Evolutionary conservation across 1,140 invertebrate genomes (phyloP).

Genomic region (Varroa destructor): DNA sequence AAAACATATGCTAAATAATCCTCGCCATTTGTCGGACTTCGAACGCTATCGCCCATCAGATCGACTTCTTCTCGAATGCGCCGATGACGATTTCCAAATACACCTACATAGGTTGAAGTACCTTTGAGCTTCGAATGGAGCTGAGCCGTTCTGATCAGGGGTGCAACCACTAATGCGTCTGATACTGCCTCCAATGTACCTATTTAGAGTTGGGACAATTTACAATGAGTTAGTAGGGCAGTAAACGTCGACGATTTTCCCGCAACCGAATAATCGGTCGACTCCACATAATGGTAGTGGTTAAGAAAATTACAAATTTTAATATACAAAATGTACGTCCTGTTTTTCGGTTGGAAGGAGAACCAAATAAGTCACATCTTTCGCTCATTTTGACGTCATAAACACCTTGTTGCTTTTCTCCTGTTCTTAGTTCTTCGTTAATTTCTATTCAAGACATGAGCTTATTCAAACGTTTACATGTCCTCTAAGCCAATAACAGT

Average conservation of each 20-base stretch:
- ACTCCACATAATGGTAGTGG: not conserved
- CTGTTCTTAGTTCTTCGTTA: too few relatives aligned
- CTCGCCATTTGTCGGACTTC: constrained; percentile 55
- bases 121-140: constrained; percentile 43
- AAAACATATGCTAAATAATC: constrained; percentile 51
- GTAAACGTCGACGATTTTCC: too few relatives aligned
- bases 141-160: constrained; percentile 42
- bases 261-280: not conserved
- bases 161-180: constrained; percentile 42
- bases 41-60: constrained; percentile 35
- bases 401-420: too few relatives aligned
- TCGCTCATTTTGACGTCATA: too few relatives aligned
- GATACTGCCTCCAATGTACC: constrained; percentile 42
- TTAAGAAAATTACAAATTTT: not conserved
- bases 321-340: too few relatives aligned
- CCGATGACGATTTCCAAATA: constrained; percentile 46
- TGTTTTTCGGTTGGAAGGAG: too few relatives aligned
- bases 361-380: too few relatives aligned
- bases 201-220: constrained; percentile 1
- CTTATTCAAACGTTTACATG: too few relatives aligned
- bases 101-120: constrained; percentile 44
- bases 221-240: not conserved
- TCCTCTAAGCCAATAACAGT: too few relatives aligned
- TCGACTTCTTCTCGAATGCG: constrained; percentile 34
- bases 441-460: too few relatives aligned